A percentile compares a stretch with the other conserved stretches of the same genome.
Evolutionary conservation across 2,797 vertebrate species (phyloP).

Genomic region (Characodon lateralis): DNA sequence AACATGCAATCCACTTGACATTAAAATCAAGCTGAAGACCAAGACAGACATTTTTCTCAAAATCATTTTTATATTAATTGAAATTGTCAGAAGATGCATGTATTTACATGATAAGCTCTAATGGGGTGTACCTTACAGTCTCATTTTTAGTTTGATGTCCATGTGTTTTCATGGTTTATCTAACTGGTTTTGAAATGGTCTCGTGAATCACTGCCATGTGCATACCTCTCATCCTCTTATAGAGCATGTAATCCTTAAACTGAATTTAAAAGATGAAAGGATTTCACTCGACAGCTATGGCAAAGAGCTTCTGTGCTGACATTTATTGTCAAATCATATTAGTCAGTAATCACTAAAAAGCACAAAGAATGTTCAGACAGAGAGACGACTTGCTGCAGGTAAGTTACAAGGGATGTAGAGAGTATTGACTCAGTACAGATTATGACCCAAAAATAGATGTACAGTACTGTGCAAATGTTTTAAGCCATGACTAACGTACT

Average conservation of each 20-base stretch:
- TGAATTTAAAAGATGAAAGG: constrained; percentile 73
- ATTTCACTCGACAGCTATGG: constrained; percentile 38
- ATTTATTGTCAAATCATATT: constrained; percentile 66
- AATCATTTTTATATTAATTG: constrained; percentile 32
- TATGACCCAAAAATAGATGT: neutral
- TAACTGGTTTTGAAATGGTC: constrained; percentile 50
- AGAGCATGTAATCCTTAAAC: constrained; percentile 66
- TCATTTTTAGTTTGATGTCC: constrained; percentile 49
- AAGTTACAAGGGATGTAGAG: constrained; percentile 13
- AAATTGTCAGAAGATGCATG: constrained; percentile 32
- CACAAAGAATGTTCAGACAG: constrained; percentile 22
- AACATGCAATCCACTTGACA: constrained; percentile 20
- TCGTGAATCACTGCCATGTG: constrained; percentile 41
- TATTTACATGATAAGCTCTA: constrained; percentile 35
- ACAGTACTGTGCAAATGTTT: neutral
- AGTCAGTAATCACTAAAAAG: constrained; percentile 50
- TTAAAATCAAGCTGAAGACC: constrained; percentile 28
- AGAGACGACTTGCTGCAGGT: constrained; percentile 17
- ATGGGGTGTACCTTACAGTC: constrained; percentile 8
- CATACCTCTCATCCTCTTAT: constrained; percentile 58
- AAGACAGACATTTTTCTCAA: constrained; percentile 18
- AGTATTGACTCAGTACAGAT: neutral
- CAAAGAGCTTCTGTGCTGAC: constrained; percentile 47
- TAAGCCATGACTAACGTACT: neutral
- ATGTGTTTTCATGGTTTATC: constrained; percentile 48